Evolutionary conservation across 2,888 invertebrate species (phyloP), one percentile per base, ranked within the genome.

Genomic region (Agonum fuliginosum): DNA sequence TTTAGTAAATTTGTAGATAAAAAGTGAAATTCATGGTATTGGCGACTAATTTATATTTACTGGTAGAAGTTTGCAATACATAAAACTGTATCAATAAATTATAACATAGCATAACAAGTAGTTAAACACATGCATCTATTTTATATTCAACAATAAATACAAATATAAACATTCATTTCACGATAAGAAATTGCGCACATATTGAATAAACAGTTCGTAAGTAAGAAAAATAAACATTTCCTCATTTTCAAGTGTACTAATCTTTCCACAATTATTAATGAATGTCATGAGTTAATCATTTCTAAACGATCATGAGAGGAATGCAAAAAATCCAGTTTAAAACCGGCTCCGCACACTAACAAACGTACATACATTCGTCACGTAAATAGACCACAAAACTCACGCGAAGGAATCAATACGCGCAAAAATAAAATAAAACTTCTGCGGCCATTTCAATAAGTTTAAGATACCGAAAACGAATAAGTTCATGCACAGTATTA

Each of bases 251-350:
- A 62, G 54, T 62, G 30, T 27, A 20, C 24, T 24, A 54, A 24
- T 30, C 58, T 20, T 62, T 62, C 30, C 30, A 62, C 30, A 41
- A 20, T 67, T 41, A 67, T 41, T 67, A 37, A 67, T 67, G 27
- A 67, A 19, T 67, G 67, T 41, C 37, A 67, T 67, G 67, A 37
- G 41, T 67, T 67, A 67, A 67, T 67, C 67, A 67, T 41, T 41
- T 41, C 67, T 62, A 6, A 62, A 67, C 22, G 37, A 37, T 67
- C 67, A 41, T 67, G 67, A 67, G 22, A 67, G 22, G 41, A 67
- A 67, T 67, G 67, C 67, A 67, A 67, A 67, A 67, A 67, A 67
- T 67, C 41, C 67, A 62, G 67, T 41, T 41, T 37, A 67, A 67
- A 67, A 67, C 67, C 67, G 41, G 67, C 67, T 67, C 20, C 67